A percentile compares a stretch with the other conserved stretches of the same genome.
phyloP scores from a whole-genome alignment of 2,888 invertebrate genomes.

The Pteria penguin region DNA sequence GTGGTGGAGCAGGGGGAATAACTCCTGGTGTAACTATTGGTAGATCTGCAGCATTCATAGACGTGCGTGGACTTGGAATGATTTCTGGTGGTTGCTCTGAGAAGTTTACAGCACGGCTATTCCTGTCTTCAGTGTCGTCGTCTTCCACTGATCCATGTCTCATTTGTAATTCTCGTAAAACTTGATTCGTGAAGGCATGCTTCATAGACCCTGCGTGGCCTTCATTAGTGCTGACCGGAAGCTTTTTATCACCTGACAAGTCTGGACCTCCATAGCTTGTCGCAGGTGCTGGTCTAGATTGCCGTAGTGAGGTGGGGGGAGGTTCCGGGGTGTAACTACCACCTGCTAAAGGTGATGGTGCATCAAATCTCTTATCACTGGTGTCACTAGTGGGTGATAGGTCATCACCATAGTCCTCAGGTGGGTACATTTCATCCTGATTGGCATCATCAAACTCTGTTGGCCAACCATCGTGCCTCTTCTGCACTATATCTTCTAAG shows the following conservation, averaged over 20 bases:
- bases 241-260: conserved; percentile 11
- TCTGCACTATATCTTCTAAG: conserved; percentile 31
- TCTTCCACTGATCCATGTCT: conserved; percentile 20
- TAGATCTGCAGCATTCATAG: conserved; percentile 32
- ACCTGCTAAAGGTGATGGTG: background rate
- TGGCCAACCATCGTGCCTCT: conserved; percentile 6
- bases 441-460: conserved; percentile 24
- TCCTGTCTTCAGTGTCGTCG: conserved; percentile 17
- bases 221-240: conserved; percentile 14
- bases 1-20: conserved; percentile 7
- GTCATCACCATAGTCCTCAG: conserved; percentile 17
- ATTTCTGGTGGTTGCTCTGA: conserved; percentile 38
- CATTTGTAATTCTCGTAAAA: conserved; percentile 29
- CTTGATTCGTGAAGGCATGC: conserved; percentile 32
- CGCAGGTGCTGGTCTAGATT: conserved; percentile 17
- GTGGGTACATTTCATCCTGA: conserved; percentile 6
- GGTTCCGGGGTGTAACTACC: conserved; percentile 11
- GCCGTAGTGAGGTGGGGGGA: conserved; percentile 23
- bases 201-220: conserved; percentile 6
- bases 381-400: conserved; percentile 13
- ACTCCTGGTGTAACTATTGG: background rate
- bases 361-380: too few relatives aligned
- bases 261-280: conserved; percentile 31
- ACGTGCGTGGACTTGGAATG: conserved; percentile 35
- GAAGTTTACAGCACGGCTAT: conserved; percentile 31